phyloP scores from a whole-genome alignment of 2,113 vertebrate genomes.

The Sander vitreus region DNA sequence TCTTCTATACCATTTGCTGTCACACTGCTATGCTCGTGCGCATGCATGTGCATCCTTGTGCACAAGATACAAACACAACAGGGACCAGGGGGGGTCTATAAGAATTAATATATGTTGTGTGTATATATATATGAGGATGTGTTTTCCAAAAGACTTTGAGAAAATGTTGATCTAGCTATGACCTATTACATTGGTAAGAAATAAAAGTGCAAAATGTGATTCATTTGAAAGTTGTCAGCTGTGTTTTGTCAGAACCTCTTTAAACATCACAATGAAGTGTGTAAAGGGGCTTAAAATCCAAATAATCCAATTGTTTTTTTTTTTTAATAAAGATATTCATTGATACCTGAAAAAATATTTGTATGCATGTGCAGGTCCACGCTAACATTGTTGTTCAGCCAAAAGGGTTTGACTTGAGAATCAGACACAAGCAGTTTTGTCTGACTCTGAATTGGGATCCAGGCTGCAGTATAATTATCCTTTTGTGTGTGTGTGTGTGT shows the following conservation, averaged over 20 bases:
- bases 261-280: not conserved
- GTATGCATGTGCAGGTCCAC: conserved; percentile 13
- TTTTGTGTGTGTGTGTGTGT: not conserved
- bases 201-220: not conserved
- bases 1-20: not conserved
- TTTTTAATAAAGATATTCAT: not conserved
- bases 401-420: not conserved
- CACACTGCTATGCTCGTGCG: not conserved
- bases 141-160: not conserved
- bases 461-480: conserved; percentile 13
- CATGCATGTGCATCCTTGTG: not conserved
- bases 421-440: conserved; percentile 15
- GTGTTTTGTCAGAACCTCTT: not conserved
- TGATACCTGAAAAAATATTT: conserved; percentile 21
- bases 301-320: conserved; percentile 12
- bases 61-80: not conserved
- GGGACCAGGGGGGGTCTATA: not conserved
- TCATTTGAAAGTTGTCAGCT: not conserved
- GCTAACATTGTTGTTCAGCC: conserved; percentile 33
- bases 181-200: not conserved
- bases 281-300: not conserved
- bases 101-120: not conserved
- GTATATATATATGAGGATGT: not conserved
- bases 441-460: conserved; percentile 7
- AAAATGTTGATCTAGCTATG: not conserved